Base-by-base conservation (phyloP, 2,113 vertebrate genomes). In the Polyodon spathula region DNA sequence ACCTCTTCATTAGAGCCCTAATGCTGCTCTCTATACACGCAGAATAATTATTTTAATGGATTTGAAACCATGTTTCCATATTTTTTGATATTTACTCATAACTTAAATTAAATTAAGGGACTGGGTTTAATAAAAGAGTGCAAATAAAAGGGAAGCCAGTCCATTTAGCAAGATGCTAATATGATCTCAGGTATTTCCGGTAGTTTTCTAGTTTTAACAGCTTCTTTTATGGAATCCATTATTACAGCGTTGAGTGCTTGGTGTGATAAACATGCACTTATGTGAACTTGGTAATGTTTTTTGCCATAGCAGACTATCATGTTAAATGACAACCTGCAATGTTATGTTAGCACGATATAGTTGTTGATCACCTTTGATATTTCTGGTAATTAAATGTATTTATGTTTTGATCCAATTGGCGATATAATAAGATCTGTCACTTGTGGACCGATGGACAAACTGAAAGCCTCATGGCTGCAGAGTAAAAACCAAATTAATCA, bases 1-100 rank as follows among this genome's bases (percentile, higher is more conserved):
- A 4, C 11, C 51, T 52, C 55, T 51, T 27, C 27, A 27, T 58
- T 53, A 42, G 11, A 39, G 41, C 17, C 39, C 38, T 50, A 50
- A 50, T 50, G 6, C 14, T 11, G 37, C 15, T 53, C 27, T 14
- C 56, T 37, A 16, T 53, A 17, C 52, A 16, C 37, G 56, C 59
- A 53, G 38, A 46, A 59, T 48, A 42, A 50, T 42, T 38, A 8
- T 44, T 44, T 10, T 12, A 17, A n/a, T 37, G 5, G 10, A 37
- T 42, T 42, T 37, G 8, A 48, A 61, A 15, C 8, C 52, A 48
- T 37, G 15, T 46, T 12, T 52, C 52, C 56, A 62, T 11, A 2
- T 39, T 14, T 56, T 59, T 72, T 55, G 12, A 71, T 65, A 68
- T 64, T 54, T 68, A 59, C 56, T 66, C 66, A 66, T 61, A 66